A percentile compares a stretch with the other conserved stretches of the same genome.
These are phyloP conservation scores for Cettia cetti DNA, from an alignment of 2,113 vertebrate genomes.

Conservation along the genomic window DNA sequence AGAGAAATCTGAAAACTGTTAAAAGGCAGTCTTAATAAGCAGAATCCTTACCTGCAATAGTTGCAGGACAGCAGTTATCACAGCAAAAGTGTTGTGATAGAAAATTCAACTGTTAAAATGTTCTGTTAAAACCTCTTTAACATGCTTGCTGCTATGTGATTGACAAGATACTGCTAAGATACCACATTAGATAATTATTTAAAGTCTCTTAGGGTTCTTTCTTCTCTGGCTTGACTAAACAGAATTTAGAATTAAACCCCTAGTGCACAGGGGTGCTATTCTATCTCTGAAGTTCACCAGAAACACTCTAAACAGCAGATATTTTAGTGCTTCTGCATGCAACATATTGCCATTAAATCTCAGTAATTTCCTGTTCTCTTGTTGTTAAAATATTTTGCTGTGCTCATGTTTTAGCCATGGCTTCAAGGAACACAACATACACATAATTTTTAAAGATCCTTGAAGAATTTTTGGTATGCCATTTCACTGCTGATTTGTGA, in stretches of 20 bases:
- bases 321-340: not conserved
- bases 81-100: not conserved
- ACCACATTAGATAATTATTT: not conserved
- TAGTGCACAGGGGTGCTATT: not conserved
- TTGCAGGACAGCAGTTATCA: not conserved
- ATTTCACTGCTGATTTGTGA: not conserved
- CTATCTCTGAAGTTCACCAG: not conserved
- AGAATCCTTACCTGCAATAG: not conserved
- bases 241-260: not conserved
- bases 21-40: not conserved
- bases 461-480: not conserved
- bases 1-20: not conserved
- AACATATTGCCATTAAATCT: not conserved
- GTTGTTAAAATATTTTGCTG: not conserved
- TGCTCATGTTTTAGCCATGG: not conserved
- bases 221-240: not conserved
- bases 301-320: not conserved
- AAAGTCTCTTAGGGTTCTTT: not conserved
- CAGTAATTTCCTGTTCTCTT: not conserved
- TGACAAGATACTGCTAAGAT: not conserved
- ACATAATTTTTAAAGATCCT: not conserved
- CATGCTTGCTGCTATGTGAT: not conserved
- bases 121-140: not conserved
- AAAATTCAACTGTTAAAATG: not conserved
- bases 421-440: not conserved